These are phyloP conservation scores for Himalopsyche kuldschensis DNA, from an alignment of 2,888 invertebrate genomes.

Conservation along the genomic window DNA sequence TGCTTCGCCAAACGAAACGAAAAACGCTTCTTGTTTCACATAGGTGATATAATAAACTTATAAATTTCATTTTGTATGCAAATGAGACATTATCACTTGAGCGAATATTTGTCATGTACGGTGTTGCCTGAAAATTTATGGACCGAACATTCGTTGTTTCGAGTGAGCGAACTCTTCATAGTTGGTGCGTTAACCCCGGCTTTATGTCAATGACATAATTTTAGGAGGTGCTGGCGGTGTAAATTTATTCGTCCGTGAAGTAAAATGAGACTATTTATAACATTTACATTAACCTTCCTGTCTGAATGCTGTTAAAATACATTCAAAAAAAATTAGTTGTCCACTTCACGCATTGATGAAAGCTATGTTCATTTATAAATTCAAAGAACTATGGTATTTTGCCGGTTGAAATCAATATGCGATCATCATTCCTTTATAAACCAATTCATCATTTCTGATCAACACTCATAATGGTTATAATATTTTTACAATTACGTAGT, in stretches of 20 bases:
- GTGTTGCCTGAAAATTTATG: too few species aligned
- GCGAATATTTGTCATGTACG: too few species aligned
- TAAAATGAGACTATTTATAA: conserved; percentile 22
- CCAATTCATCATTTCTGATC: not conserved
- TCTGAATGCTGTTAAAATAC: not conserved
- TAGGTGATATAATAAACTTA: too few species aligned
- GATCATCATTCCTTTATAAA: not conserved
- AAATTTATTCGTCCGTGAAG: conserved; percentile 3
- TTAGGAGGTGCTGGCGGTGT: conserved; percentile 6
- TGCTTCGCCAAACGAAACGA: too few species aligned
- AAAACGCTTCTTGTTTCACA: too few species aligned
- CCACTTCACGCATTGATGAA: not conserved
- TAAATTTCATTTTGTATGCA: too few species aligned
- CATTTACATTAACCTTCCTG: not conserved
- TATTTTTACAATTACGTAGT: not conserved
- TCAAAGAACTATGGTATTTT: not conserved
- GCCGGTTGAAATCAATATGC: conserved; percentile 11
- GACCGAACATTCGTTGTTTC: too few species aligned
- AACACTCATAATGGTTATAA: not conserved
- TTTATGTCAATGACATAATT: conserved; percentile 19
- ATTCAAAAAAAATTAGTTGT: not conserved
- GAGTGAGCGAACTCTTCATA: too few species aligned
- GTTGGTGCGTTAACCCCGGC: too few species aligned
- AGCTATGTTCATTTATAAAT: not conserved
- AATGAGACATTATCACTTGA: too few species aligned